phyloP scores from a whole-genome alignment of 2,888 invertebrate species.

The Lacanobia wlatinum region DNA sequence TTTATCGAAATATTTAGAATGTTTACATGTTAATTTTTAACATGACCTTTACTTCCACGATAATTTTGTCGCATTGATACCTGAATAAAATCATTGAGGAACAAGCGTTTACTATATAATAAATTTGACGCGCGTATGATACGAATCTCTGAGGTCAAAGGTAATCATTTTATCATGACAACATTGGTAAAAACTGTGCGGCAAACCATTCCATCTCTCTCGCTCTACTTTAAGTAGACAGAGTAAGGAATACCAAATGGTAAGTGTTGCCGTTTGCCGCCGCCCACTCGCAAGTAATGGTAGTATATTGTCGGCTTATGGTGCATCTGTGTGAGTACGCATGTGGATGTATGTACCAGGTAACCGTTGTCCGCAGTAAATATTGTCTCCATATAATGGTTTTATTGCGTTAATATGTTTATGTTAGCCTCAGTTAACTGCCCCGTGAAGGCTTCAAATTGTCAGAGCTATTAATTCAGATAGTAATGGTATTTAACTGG shows the following conservation, averaged over 20 bases:
- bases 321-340: conserved; percentile 53
- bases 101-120: conserved; percentile 6
- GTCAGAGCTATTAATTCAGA: conserved; percentile 20
- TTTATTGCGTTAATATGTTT: conserved; percentile 57
- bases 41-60: neutral
- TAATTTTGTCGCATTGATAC: neutral
- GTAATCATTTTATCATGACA: conserved; percentile 81
- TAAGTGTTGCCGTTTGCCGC: conserved; percentile 73
- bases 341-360: conserved; percentile 51
- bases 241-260: conserved; percentile 73
- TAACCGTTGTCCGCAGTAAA: conserved; percentile 65
- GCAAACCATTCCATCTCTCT: conserved; percentile 68
- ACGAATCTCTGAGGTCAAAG: conserved; percentile 77
- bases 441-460: conserved; percentile 34
- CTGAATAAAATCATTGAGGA: conserved; percentile 8
- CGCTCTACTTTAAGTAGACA: conserved; percentile 66
- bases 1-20: neutral
- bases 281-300: conserved; percentile 80
- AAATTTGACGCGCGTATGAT: conserved; percentile 37
- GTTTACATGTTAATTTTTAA: neutral
- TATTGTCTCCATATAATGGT: conserved; percentile 55
- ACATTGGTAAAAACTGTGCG: conserved; percentile 72
- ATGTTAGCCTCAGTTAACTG: conserved; percentile 41
- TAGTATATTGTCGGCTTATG: conserved; percentile 63
- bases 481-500: conserved; percentile 17